A percentile compares a stretch with the other conserved stretches of the same genome.
Evolutionary conservation across 2,888 invertebrate species (phyloP).

Genomic region (Leucoma salicis): DNA sequence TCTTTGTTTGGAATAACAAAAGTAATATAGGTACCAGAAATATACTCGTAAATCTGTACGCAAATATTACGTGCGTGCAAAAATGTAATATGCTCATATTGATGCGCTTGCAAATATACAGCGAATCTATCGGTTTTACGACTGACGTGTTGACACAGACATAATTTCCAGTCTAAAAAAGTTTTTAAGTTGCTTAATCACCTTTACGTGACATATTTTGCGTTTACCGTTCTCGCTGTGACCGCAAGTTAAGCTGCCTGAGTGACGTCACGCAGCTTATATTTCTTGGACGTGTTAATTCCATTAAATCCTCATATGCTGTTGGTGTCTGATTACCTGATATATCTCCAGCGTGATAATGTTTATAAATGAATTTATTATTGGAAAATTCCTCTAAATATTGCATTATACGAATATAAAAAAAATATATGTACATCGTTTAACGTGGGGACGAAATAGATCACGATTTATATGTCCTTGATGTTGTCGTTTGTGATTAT

Average conservation of each 20-base stretch:
- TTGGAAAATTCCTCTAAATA: no score
- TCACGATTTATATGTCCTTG: slow-evolving; percentile 8
- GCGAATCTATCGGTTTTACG: slow-evolving; percentile 9
- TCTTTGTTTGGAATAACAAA: no score
- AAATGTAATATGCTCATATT: slow-evolving; percentile 5
- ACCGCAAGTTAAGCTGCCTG: slow-evolving; percentile 28
- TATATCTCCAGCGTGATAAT: slow-evolving; percentile 14
- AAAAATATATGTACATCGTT: no score
- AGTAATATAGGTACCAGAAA: no score
- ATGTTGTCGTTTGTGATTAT: slow-evolving; percentile 9
- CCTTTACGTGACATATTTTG: slow-evolving; percentile 42
- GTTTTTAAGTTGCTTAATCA: slow-evolving; percentile 42
- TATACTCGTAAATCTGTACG: no score
- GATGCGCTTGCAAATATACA: slow-evolving; percentile 33
- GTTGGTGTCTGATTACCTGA: slow-evolving; percentile 22
- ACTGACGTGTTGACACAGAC: slow-evolving; percentile 38
- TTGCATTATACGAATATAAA: no score
- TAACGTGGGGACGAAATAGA: background rate
- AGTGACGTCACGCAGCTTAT: slow-evolving; percentile 28
- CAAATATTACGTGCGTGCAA: background rate
- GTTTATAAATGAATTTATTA: slow-evolving; percentile 4
- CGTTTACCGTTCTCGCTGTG: slow-evolving; percentile 27
- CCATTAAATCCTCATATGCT: slow-evolving; percentile 32
- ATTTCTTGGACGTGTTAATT: slow-evolving; percentile 38
- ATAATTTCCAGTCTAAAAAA: no score